Evolutionary conservation across 2,888 invertebrate species (phyloP).

Genomic region (Coleophora deauratella): DNA sequence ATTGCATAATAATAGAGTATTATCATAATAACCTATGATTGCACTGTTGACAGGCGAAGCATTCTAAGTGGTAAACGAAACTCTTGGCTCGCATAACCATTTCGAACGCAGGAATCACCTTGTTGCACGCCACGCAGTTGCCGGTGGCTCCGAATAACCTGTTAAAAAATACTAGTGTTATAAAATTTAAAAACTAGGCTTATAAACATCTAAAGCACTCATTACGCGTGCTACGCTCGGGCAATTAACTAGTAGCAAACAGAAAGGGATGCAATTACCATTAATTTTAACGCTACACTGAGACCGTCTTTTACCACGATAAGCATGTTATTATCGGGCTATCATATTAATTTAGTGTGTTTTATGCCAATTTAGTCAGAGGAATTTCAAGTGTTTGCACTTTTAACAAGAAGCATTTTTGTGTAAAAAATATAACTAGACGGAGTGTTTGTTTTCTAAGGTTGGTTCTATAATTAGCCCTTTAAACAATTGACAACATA

Average conservation of each 20-base stretch:
- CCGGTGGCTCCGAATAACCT: slow-evolving; percentile 94
- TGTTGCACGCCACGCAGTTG: slow-evolving; percentile 93
- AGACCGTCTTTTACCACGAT: neutral
- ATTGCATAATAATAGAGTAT: slow-evolving; percentile 1
- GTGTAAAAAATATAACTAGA: no score
- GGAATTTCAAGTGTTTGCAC: no score
- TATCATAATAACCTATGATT: slow-evolving; percentile 83
- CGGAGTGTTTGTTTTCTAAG: no score
- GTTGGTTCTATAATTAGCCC: no score
- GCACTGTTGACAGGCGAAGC: slow-evolving; percentile 95
- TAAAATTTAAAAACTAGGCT: slow-evolving; percentile 38
- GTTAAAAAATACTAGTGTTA: slow-evolving; percentile 39
- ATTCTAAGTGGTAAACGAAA: slow-evolving; percentile 95
- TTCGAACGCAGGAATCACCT: slow-evolving; percentile 95
- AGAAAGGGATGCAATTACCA: slow-evolving; percentile 8
- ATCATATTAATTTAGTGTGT: neutral
- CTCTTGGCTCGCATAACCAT: slow-evolving; percentile 96
- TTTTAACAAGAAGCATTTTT: no score
- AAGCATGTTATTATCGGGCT: neutral
- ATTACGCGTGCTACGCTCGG: slow-evolving; percentile 30
- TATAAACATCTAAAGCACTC: slow-evolving; percentile 38
- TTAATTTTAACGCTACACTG: slow-evolving; percentile 3
- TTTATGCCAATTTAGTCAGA: neutral
- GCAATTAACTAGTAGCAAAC: slow-evolving; percentile 9
- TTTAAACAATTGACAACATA: no score